Evolutionary conservation across 1,140 invertebrate genomes (phyloP), one percentile per base, ranked within the genome.

Genomic region (Dendroctonus valens): DNA sequence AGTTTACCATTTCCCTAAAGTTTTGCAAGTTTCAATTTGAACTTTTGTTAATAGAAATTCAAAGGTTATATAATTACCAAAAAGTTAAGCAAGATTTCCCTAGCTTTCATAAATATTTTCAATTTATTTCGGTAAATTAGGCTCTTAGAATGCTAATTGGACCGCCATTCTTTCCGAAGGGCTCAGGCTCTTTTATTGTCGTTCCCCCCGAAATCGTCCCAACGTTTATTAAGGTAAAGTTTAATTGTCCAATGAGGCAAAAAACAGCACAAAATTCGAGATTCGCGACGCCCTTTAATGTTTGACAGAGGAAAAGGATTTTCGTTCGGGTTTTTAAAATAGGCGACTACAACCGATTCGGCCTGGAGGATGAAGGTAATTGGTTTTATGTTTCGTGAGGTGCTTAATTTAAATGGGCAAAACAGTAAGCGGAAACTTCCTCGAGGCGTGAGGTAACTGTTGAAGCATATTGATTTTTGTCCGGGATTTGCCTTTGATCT

Each of bases 91-190:
- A 52, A 52, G 50, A 61, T 14, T 48, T 54, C 51, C 51, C 51
- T 6, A 39, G 38, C 12, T 41, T 54, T 54, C 61, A 64, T 64
- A 64, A 64, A 64, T 64, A 64, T 64, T 64, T 64, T 64, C 61
- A 64, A 64, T 64, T 64, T 64, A 64, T 64, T 64, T 55, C 61
- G 41, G 41, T 55, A 60, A 67, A 67, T 67, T 67, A 67, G 58
- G 44, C 65, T 57, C 50, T 67, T 53, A 60, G 65, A 55, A 67
- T 67, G 65, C 58, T 67, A 67, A 67, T 67, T 59, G 54, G 55
- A 14, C 48, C 48, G 46, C 65, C 49, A 52, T 54, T 60, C 50
- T 46, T 60, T 52, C 41, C n/a, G 7, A 12, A 41, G 7, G 37
- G 38, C n/a, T 55, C 26, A 15, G 54, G 38, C 8, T 38, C 54